These are phyloP conservation scores for Antechinus flavipes DNA, from an alignment of 2,113 vertebrate species.

Conservation along the genomic window DNA sequence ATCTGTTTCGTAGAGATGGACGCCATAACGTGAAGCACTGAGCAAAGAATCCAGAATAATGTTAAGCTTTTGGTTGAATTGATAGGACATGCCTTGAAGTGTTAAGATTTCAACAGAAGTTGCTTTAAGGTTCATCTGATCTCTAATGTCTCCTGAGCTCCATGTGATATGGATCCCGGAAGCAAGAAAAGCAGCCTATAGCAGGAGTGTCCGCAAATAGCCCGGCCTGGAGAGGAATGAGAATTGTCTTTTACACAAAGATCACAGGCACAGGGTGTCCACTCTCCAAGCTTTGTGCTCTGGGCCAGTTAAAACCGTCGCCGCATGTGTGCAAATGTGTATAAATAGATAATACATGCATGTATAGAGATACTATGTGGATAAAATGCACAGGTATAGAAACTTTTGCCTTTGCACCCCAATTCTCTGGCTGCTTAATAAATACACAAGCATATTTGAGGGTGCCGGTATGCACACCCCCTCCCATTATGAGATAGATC, in stretches of 20 bases:
- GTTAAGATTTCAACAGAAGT: background rate
- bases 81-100: background rate
- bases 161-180: background rate
- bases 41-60: background rate
- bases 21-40: background rate
- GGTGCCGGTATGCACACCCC: no score
- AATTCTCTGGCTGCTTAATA: background rate
- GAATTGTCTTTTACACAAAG: background rate
- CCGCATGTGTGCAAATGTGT: background rate
- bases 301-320: background rate
- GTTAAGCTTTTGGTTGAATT: background rate
- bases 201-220: no score
- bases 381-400: background rate
- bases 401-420: background rate
- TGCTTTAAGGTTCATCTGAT: background rate
- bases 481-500: background rate
- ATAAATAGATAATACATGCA: background rate
- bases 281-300: background rate
- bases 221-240: background rate
- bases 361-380: background rate
- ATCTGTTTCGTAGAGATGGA: background rate
- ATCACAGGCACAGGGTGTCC: background rate
- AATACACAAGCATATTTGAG: background rate
- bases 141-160: background rate
- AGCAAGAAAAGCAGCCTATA: background rate